Conservation (phyloP, 2,113 vertebrate genomes). For the Gallinago paraguaiae region DNA sequence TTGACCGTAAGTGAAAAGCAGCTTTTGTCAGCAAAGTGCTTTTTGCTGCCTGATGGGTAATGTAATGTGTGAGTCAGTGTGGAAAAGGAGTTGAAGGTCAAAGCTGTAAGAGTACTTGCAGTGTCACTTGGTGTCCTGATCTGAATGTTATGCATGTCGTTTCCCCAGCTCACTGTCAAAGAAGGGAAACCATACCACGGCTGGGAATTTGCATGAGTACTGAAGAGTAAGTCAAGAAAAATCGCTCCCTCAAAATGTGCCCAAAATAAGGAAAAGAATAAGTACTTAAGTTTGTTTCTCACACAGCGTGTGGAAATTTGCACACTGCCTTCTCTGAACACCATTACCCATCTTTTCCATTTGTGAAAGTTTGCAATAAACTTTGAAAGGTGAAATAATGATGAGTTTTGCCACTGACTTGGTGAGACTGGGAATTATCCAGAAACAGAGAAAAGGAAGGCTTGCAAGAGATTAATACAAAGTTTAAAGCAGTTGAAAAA, state of each 20-base stretch:
- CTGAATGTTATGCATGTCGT: slow-evolving; percentile 18
- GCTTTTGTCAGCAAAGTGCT: slow-evolving; percentile 33
- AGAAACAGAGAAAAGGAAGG: not conserved
- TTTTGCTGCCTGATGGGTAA: slow-evolving; percentile 65
- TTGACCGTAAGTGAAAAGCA: slow-evolving; percentile 17
- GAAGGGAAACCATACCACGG: not conserved
- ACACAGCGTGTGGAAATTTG: not conserved
- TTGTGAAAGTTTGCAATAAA: not conserved
- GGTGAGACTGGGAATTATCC: not conserved
- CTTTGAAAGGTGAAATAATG: not conserved
- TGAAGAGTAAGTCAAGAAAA: not conserved
- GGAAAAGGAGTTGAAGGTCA: slow-evolving; percentile 15
- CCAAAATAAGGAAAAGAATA: not conserved
- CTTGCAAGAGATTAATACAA: not conserved
- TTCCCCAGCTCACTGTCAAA: slow-evolving; percentile 33
- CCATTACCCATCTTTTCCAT: not conserved
- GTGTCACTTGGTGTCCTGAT: not conserved
- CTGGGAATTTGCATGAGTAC: not conserved
- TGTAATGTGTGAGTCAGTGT: slow-evolving; percentile 20
- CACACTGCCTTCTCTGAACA: not conserved
- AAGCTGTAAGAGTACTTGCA: slow-evolving; percentile 13
- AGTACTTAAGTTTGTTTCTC: not conserved
- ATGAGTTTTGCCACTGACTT: not conserved
- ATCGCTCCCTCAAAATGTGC: not conserved
- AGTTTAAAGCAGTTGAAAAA: slow-evolving; percentile 2